Conservation (phyloP, 1,140 invertebrate genomes). For the Calephelis virginiensis region DNA sequence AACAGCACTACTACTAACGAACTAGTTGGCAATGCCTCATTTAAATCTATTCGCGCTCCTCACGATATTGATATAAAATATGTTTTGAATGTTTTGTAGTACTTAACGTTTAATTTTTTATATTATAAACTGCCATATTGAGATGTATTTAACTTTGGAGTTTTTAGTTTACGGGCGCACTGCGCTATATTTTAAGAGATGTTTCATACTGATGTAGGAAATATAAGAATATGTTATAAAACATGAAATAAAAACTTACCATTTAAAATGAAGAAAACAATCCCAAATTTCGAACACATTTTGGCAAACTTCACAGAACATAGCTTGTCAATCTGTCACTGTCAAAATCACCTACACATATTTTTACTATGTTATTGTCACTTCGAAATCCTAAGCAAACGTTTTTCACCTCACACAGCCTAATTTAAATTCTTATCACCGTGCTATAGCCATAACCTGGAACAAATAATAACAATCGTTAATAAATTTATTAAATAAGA, state of each 20-base stretch:
- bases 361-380: slow-evolving; percentile 11
- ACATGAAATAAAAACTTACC: slow-evolving; percentile 41
- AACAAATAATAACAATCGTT: slow-evolving; percentile 14
- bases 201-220: no score
- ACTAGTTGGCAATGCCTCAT: no score
- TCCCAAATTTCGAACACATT: slow-evolving; percentile 55
- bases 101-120: no score
- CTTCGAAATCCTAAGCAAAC: slow-evolving; percentile 9
- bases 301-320: slow-evolving; percentile 51
- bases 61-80: no score
- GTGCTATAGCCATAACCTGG: slow-evolving; percentile 1
- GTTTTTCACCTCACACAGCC: slow-evolving; percentile 13
- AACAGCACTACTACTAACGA: no score
- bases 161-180: no score
- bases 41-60: no score
- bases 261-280: slow-evolving; percentile 40
- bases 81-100: no score
- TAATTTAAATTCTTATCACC: slow-evolving; percentile 5
- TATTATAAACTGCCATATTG: no score
- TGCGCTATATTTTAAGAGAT: no score
- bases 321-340: slow-evolving; percentile 38
- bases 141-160: no score
- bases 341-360: slow-evolving; percentile 41
- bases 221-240: no score
- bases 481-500: neutral